Percentiles rank a stretch among this genome's conserved stretches.
These are phyloP conservation scores for Arizona elegans DNA, from an alignment of 2,113 vertebrate species.

Conservation along the genomic window DNA sequence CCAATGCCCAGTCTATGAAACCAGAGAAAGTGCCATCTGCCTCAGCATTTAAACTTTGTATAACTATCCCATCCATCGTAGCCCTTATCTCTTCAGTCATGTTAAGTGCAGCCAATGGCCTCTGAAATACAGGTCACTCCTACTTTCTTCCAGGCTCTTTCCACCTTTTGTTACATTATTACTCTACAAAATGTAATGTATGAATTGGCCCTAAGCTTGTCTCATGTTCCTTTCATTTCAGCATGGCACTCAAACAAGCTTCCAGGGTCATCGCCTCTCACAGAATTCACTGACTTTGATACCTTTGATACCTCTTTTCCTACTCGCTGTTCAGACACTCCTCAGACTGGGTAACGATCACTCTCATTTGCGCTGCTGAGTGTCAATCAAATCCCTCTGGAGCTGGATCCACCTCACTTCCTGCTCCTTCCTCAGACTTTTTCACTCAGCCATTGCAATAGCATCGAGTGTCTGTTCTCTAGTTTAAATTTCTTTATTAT, in stretches of 20 bases:
- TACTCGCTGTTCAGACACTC: too few species aligned
- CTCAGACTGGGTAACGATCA: too few species aligned
- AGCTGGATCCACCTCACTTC: too few species aligned
- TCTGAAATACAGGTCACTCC: not conserved
- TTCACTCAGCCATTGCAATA: too few species aligned
- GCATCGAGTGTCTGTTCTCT: too few species aligned
- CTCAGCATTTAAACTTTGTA: not conserved
- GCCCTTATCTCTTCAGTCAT: not conserved
- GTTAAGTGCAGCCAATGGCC: not conserved
- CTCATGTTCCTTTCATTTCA: not conserved
- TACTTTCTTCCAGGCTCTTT: not conserved
- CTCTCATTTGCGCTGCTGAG: too few species aligned
- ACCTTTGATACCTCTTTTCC: not conserved
- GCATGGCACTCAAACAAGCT: not conserved
- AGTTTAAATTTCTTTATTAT: too few species aligned
- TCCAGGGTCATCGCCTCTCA: not conserved
- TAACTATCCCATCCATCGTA: not conserved
- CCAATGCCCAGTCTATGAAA: not conserved
- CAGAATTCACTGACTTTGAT: not conserved
- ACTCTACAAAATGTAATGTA: not conserved
- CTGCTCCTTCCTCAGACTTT: too few species aligned
- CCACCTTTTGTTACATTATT: not conserved
- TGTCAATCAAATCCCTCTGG: too few species aligned
- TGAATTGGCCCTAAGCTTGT: not conserved
- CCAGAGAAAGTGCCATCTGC: not conserved